phyloP scores from a whole-genome alignment of 2,888 invertebrate species.

The Metacarcinus magister region DNA sequence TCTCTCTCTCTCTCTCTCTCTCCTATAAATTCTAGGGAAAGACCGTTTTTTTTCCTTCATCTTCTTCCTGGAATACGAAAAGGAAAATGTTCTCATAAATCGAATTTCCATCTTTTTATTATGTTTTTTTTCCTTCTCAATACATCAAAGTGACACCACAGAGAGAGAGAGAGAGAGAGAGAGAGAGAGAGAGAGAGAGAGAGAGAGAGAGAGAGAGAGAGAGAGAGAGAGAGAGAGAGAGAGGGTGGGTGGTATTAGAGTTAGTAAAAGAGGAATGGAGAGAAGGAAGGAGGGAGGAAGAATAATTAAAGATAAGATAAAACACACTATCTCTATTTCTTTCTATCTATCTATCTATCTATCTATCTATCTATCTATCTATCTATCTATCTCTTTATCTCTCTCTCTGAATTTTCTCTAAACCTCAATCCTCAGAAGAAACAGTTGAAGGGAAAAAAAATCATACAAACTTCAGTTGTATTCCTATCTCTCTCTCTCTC shows the following conservation, averaged over 20 bases:
- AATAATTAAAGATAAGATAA: neutral
- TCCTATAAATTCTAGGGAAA: slow-evolving; percentile 16
- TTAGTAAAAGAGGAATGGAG: neutral
- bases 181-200: slow-evolving; percentile 45
- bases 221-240: neutral
- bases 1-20: slow-evolving; percentile 11
- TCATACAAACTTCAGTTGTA: too few relatives aligned
- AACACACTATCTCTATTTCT: neutral
- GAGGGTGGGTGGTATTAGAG: neutral
- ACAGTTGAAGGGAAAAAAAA: too few relatives aligned
- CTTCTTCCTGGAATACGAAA: slow-evolving; percentile 12
- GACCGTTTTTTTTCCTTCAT: neutral
- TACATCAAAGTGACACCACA: neutral
- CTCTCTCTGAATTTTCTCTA: neutral
- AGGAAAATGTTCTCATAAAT: slow-evolving; percentile 8
- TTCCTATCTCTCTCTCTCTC: neutral
- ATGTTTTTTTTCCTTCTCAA: neutral
- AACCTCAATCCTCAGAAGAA: too few relatives aligned
- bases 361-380: neutral
- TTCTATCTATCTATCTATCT: neutral
- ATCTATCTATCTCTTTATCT: neutral
- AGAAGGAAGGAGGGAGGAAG: neutral
- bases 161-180: slow-evolving; percentile 45
- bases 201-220: neutral
- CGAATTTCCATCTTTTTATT: slow-evolving; percentile 44